These are phyloP conservation scores for Drosophila orosa DNA, from an alignment of 1,140 invertebrate genomes.

Conservation along the genomic window DNA sequence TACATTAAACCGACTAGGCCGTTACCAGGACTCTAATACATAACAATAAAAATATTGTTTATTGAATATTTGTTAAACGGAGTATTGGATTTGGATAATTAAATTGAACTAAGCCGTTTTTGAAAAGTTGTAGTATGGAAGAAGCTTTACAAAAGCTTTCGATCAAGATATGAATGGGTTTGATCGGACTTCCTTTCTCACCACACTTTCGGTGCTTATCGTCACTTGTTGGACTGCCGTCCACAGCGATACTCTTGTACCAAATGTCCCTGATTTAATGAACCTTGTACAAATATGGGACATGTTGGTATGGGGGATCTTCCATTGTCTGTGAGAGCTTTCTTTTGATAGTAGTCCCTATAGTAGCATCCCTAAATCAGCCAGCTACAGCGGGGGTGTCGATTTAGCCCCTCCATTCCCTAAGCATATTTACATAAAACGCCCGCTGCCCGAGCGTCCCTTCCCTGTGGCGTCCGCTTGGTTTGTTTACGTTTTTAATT, in stretches of 20 bases:
- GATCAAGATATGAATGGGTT: no score
- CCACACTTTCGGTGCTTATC: neutral
- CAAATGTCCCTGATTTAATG: neutral
- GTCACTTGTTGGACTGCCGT: neutral
- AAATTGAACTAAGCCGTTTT: no score
- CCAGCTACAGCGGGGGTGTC: neutral
- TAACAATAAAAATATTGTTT: no score
- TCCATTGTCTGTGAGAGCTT: neutral
- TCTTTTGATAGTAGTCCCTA: neutral
- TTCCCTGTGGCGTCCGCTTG: conserved; percentile 11
- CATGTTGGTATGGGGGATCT: neutral
- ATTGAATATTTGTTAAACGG: no score
- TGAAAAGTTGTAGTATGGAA: neutral
- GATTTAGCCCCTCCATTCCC: neutral
- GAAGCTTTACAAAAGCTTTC: no score
- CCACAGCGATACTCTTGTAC: no score
- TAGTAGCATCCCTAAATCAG: neutral
- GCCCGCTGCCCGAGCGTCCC: neutral
- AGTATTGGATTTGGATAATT: no score
- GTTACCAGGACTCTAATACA: no score
- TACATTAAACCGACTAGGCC: no score
- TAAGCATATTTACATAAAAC: conserved; percentile 1
- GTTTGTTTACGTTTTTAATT: conserved; percentile 76
- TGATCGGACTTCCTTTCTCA: neutral
- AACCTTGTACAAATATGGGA: neutral